These are phyloP conservation scores for Tokudaia tokunoshimensis DNA, from an alignment of 2,797 vertebrate genomes.

Conservation along the genomic window DNA sequence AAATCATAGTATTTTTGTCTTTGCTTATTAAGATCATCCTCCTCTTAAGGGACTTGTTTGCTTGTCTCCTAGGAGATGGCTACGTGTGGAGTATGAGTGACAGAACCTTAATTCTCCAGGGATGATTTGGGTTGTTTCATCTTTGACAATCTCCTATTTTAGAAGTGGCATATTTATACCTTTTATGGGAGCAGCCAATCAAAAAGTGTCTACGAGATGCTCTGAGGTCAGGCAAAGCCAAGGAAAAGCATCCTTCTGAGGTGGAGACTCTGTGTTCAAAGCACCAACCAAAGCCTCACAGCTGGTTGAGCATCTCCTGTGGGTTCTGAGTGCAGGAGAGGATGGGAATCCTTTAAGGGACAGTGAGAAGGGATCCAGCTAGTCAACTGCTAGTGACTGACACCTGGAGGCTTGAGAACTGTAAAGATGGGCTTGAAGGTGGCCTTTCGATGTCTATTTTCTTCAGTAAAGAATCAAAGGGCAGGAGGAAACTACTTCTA, in stretches of 20 bases:
- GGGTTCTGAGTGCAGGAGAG: not conserved
- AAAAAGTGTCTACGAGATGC: not conserved
- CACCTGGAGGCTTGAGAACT: not conserved
- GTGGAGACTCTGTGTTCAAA: not conserved
- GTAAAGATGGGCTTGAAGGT: not conserved
- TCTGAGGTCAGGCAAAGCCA: not conserved
- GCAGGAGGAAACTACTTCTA: not conserved
- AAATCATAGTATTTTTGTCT: not conserved
- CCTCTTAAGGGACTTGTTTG: not conserved
- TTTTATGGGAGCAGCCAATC: not conserved
- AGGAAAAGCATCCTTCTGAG: not conserved
- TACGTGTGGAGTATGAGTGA: not conserved
- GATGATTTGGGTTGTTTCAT: not conserved
- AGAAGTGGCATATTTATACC: not conserved
- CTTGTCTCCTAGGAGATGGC: not conserved
- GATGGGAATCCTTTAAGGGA: not conserved
- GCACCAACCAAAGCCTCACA: not conserved
- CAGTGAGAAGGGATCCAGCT: not conserved
- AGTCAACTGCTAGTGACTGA: not conserved
- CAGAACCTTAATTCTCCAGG: not conserved
- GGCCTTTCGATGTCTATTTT: not conserved
- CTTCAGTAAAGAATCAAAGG: not conserved
- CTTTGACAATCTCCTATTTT: constrained; percentile 53
- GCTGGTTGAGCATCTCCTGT: not conserved
- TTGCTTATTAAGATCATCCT: not conserved